Base-by-base conservation (phyloP, 2,797 vertebrate genomes). In the Orestias chungarensis region DNA sequence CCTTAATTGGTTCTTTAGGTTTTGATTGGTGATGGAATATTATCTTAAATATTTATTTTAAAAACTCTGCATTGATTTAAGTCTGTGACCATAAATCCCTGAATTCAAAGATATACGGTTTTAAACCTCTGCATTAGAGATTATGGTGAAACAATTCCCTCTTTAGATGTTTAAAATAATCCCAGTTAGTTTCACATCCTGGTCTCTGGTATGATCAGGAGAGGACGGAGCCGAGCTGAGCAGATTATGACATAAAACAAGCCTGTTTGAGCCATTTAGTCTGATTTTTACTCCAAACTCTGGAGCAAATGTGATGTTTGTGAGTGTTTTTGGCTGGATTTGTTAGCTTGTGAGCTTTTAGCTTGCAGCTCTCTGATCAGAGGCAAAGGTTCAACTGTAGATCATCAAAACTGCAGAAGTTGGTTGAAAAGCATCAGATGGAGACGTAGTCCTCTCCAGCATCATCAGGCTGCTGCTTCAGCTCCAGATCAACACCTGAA, bases 361-460 rank as follows among this genome's bases (percentile, higher is more conserved):
- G n/a, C n/a, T n/a, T n/a, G n/a, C n/a, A n/a, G n/a, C n/a, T n/a
- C n/a, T n/a, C n/a, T n/a, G n/a, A n/a, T n/a, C n/a, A n/a, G n/a
- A n/a, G n/a, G n/a, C n/a, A n/a, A n/a, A n/a, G n/a, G n/a, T n/a
- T n/a, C n/a, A n/a, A n/a, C n/a, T n/a, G n/a, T 27, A 50, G 44
- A 64, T 25, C 61, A 7, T 25, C 4, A 17, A 11, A 64, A 27
- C 23, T 27, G 12, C 38, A 25, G n/a, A 27, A 42, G 3, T 15
- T n/a, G 25, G 23, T 42, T 6, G 14, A 44, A n/a, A 66, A 64
- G 10, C 62, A 68, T 74, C 47, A 23, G 50, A 69, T 25, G 33
- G 47, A 55, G 52, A 6, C 59, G 23, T 2, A 54, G 7, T 8
- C 17, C 3, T n/a, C 18, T 61, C 38, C 38, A n/a, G 33, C 18